phyloP scores from a whole-genome alignment of 2,797 vertebrate species.

The Trachurus trachurus region DNA sequence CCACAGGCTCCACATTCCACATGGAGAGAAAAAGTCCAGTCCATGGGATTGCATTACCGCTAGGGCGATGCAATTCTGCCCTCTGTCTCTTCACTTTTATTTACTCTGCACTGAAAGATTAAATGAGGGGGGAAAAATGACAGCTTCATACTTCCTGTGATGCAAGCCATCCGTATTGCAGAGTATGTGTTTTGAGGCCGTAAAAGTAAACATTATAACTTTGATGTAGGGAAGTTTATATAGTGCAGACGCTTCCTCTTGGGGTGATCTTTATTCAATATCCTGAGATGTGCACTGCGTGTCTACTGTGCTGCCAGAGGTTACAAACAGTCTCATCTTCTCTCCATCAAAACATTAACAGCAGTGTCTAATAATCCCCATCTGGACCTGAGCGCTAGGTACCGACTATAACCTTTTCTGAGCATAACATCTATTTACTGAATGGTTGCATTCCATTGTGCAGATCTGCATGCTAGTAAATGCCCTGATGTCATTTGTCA shows the following conservation, averaged over 20 bases:
- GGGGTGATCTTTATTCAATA: conserved; percentile 69
- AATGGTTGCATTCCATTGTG: conserved; percentile 31
- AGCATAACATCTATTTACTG: conserved; percentile 1
- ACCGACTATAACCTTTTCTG: not conserved
- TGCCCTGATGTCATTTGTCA: conserved; percentile 28
- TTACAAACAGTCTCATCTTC: conserved; percentile 84
- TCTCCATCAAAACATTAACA: conserved; percentile 84
- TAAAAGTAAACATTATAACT: conserved; percentile 74
- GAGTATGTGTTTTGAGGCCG: conserved; percentile 56
- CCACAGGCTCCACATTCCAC: conserved; percentile 73
- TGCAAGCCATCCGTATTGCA: conserved; percentile 57
- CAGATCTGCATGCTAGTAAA: conserved; percentile 49
- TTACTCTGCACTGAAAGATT: conserved; percentile 62
- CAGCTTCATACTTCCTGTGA: conserved; percentile 75
- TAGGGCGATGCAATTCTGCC: conserved; percentile 59
- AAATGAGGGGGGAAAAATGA: conserved; percentile 57
- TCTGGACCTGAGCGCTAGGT: conserved; percentile 71
- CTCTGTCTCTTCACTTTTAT: conserved; percentile 68
- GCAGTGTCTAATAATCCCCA: conserved; percentile 83
- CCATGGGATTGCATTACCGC: conserved; percentile 62
- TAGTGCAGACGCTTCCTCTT: conserved; percentile 65
- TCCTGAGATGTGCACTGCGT: conserved; percentile 54
- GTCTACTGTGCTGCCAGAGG: conserved; percentile 81
- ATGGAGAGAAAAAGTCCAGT: conserved; percentile 59
- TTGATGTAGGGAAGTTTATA: conserved; percentile 76